Base-by-base conservation (phyloP, 2,888 invertebrate species). In the Meiosimyza platycephala region DNA sequence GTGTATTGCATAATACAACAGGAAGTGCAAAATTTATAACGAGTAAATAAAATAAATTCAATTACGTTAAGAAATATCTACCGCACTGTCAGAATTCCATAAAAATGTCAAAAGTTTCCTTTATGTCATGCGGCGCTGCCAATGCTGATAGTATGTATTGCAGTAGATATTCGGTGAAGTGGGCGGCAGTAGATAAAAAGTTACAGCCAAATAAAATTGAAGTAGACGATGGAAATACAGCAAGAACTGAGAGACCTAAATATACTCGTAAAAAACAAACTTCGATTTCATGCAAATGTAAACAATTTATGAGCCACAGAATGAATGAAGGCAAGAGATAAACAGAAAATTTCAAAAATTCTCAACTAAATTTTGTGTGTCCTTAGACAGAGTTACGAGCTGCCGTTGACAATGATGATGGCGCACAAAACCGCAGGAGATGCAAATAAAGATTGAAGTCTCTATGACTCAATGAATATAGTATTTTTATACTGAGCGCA, bases 71-170 rank as follows among this genome's bases (percentile, higher is more conserved):
- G 15, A 47, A 16, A 67, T 47, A 67, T 67, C 67, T 57, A 67
- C 47, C 22, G 48, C 47, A 47, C 67, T 67, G 67, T 67, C 67
- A 67, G 57, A 67, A 67, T 57, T 55, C 67, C 57, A 67, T 67
- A 67, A 67, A 67, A 47, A 55, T 22, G 40, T 67, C 67, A 48
- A 22, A 28, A 48, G 55, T 40, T 9, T 40, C 40, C 40, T 40
- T 40, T 1, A 40, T 9, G 9, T 16, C 57, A 57, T 57, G 47
- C 11, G 16, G 40, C 6, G 13, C 47, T 33, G 33, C n/a, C 22
- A 15, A 33, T 51, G 18, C 4, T 7, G 57, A 57, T 4, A 11
- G 18, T 11, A 12, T 11, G 55, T 6, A 4, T 3, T 28, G 15
- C 18, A 3, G 16, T 13, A 57, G 12, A 57, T 28, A 28, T 28